Evolutionary conservation across 2,113 vertebrate genomes (phyloP).

Genomic region (Channa argus): DNA sequence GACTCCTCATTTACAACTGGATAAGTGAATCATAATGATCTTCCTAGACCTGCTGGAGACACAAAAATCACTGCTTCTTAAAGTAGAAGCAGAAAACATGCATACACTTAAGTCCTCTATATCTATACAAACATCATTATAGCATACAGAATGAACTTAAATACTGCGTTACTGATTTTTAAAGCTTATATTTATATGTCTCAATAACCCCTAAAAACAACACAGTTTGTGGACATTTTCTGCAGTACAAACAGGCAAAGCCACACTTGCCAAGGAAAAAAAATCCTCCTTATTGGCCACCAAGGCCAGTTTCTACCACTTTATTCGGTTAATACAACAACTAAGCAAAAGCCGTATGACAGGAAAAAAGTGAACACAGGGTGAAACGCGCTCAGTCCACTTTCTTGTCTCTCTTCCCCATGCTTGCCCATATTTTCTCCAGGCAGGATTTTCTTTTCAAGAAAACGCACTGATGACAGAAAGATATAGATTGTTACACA

Average conservation of each 20-base stretch:
- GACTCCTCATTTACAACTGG: slow-evolving; percentile 64
- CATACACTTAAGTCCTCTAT: background rate
- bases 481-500: slow-evolving; percentile 32
- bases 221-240: slow-evolving; percentile 62
- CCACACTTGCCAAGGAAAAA: slow-evolving; percentile 63
- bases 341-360: slow-evolving; percentile 47
- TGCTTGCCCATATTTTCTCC: slow-evolving; percentile 51
- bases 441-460: slow-evolving; percentile 22
- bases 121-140: slow-evolving; percentile 11
- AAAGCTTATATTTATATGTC: slow-evolving; percentile 34
- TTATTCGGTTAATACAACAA: slow-evolving; percentile 69
- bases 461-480: slow-evolving; percentile 18
- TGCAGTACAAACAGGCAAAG: slow-evolving; percentile 55
- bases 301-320: slow-evolving; percentile 60
- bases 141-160: background rate
- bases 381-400: slow-evolving; percentile 56
- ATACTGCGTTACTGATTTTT: slow-evolving; percentile 26
- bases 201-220: slow-evolving; percentile 33
- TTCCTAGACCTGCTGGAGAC: slow-evolving; percentile 37
- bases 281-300: slow-evolving; percentile 79
- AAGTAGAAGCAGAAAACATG: background rate
- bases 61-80: slow-evolving; percentile 31
- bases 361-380: slow-evolving; percentile 51
- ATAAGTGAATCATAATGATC: slow-evolving; percentile 57
- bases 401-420: slow-evolving; percentile 47